Conservation (phyloP, 2,888 invertebrate species). For the Hetaerina titia region DNA sequence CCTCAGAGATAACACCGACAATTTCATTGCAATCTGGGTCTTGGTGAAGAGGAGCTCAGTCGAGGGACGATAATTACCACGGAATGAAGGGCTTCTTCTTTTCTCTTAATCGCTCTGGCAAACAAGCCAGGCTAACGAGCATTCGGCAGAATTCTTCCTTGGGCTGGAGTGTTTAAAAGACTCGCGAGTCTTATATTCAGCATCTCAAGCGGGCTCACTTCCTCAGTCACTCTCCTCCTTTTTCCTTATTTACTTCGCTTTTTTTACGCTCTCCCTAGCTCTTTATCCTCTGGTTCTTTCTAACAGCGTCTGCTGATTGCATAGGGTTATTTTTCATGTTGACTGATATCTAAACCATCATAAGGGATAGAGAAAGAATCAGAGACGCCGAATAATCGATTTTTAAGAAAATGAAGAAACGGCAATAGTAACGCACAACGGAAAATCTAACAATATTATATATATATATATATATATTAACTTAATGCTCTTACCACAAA, state of each 20-base stretch:
- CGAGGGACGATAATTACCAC: constrained; percentile 39
- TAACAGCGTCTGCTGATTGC: no score
- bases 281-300: not conserved
- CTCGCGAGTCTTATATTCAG: not conserved
- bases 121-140: constrained; percentile 40
- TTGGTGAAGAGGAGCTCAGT: constrained; percentile 10
- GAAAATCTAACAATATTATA: no score
- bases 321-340: no score
- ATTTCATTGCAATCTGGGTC: constrained; percentile 53
- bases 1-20: constrained; percentile 39
- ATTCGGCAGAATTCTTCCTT: not conserved
- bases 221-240: not conserved
- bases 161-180: not conserved
- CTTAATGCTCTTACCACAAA: no score
- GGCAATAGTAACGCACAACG: no score
- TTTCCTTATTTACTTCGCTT: not conserved
- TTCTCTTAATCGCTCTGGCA: constrained; percentile 26
- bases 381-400: no score
- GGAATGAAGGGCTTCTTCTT: constrained; percentile 40
- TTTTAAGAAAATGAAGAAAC: no score
- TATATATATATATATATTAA: no score
- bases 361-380: no score
- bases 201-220: not conserved
- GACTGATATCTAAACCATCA: no score
- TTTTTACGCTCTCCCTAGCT: not conserved